Conservation (phyloP, 2,113 vertebrate genomes). For the Ariopsis seemanni region DNA sequence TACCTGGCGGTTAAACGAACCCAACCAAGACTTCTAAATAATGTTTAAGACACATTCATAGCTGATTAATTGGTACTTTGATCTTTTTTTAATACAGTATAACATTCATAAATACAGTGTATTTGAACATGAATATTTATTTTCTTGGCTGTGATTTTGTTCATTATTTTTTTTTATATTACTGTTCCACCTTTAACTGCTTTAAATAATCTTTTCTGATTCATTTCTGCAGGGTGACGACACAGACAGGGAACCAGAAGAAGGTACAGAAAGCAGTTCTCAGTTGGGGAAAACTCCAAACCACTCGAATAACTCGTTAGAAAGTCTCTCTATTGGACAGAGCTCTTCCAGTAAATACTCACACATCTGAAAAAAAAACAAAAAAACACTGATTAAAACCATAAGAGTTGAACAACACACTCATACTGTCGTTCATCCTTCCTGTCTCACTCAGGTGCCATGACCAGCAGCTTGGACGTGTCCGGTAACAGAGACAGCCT, state of each 20-base stretch:
- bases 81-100: background rate
- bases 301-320: constrained; percentile 83
- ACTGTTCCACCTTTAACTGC: background rate
- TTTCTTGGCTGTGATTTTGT: background rate
- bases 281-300: constrained; percentile 72
- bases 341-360: constrained; percentile 87
- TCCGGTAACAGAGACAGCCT: constrained; percentile 86
- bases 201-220: background rate
- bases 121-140: background rate
- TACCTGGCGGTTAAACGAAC: too few species aligned
- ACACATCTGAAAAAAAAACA: background rate
- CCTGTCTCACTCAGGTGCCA: constrained; percentile 80
- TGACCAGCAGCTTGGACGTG: constrained; percentile 85
- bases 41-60: background rate
- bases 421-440: constrained; percentile 26
- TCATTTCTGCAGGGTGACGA: constrained; percentile 75
- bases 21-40: too few species aligned
- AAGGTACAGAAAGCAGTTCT: constrained; percentile 69
- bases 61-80: background rate
- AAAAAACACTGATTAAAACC: background rate
- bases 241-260: constrained; percentile 72
- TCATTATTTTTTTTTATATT: background rate
- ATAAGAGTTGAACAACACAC: background rate
- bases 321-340: constrained; percentile 87
- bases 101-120: background rate